phyloP scores from a whole-genome alignment of 2,797 vertebrate species.

The Vultur gryphus region DNA sequence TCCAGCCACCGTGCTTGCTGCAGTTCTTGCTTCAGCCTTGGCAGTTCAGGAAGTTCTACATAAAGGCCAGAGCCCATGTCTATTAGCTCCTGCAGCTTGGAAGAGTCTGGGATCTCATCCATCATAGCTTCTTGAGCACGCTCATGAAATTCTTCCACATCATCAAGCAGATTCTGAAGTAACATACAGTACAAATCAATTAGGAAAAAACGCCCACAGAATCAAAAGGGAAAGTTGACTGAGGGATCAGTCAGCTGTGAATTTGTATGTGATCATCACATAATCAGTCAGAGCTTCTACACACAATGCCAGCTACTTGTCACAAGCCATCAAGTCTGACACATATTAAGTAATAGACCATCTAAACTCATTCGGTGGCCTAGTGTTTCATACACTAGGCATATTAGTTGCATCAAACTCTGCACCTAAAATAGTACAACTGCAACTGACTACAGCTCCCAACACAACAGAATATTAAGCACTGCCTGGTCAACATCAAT shows the following conservation, averaged over 20 bases:
- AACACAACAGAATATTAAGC: not conserved
- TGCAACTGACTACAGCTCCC: not conserved
- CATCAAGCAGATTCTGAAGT: constrained; percentile 91
- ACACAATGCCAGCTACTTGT: not conserved
- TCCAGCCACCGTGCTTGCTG: constrained; percentile 98
- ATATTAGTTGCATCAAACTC: not conserved
- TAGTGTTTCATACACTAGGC: not conserved
- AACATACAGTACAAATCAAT: not conserved
- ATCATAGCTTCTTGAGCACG: constrained; percentile 91
- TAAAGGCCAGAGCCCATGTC: constrained; percentile 93
- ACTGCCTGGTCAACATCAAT: not conserved
- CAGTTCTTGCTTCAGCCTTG: constrained; percentile 92
- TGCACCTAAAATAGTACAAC: not conserved
- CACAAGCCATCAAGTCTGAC: not conserved
- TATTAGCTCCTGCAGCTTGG: constrained; percentile 90
- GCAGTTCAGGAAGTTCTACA: constrained; percentile 93
- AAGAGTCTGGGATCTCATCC: constrained; percentile 92
- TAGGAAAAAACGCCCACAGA: not conserved
- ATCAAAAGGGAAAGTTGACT: not conserved
- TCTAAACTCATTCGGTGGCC: not conserved
- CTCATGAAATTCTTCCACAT: constrained; percentile 96
- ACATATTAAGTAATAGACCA: not conserved
- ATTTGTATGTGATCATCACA: not conserved
- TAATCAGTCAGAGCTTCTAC: not conserved
- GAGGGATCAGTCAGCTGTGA: not conserved